These are phyloP conservation scores for Plutella xylostella DNA, from an alignment of 2,888 invertebrate species.

Conservation along the genomic window DNA sequence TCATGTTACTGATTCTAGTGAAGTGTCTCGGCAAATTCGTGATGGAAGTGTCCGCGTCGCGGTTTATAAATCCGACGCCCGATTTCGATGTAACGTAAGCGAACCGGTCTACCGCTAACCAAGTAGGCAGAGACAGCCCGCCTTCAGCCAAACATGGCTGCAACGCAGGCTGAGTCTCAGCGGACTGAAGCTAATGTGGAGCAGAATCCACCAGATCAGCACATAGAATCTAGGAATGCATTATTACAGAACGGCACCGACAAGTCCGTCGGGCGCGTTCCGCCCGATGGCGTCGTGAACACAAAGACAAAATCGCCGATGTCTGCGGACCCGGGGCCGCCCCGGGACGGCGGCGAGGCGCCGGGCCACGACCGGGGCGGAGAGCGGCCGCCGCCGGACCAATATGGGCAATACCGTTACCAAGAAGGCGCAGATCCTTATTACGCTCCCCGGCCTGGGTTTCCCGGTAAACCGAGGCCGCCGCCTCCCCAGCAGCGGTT, in stretches of 20 bases:
- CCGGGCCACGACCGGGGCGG: slow-evolving; percentile 69
- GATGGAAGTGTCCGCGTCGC: slow-evolving; percentile 69
- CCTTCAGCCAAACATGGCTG: slow-evolving; percentile 81
- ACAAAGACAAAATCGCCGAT: slow-evolving; percentile 76
- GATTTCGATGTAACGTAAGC: slow-evolving; percentile 70
- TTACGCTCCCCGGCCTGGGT: slow-evolving; percentile 68
- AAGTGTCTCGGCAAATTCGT: slow-evolving; percentile 55
- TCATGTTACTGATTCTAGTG: slow-evolving; percentile 56
- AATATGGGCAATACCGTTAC: slow-evolving; percentile 67
- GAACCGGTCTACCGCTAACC: slow-evolving; percentile 70
- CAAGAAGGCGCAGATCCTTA: slow-evolving; percentile 71
- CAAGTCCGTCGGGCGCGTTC: slow-evolving; percentile 76
- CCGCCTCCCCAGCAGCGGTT: slow-evolving; percentile 72
- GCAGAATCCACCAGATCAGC: slow-evolving; percentile 75
- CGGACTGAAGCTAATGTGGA: slow-evolving; percentile 80
- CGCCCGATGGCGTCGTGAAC: slow-evolving; percentile 73
- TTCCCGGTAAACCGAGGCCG: slow-evolving; percentile 67
- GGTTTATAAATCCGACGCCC: slow-evolving; percentile 66
- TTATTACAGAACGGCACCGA: slow-evolving; percentile 83
- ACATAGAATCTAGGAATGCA: slow-evolving; percentile 76
- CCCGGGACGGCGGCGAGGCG: slow-evolving; percentile 75
- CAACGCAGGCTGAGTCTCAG: slow-evolving; percentile 87
- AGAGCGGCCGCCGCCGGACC: slow-evolving; percentile 54
- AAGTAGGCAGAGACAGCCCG: slow-evolving; percentile 70
- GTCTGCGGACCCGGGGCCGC: slow-evolving; percentile 77